Conservation (phyloP, 2,113 vertebrate genomes). For the Coracopsis vasa region DNA sequence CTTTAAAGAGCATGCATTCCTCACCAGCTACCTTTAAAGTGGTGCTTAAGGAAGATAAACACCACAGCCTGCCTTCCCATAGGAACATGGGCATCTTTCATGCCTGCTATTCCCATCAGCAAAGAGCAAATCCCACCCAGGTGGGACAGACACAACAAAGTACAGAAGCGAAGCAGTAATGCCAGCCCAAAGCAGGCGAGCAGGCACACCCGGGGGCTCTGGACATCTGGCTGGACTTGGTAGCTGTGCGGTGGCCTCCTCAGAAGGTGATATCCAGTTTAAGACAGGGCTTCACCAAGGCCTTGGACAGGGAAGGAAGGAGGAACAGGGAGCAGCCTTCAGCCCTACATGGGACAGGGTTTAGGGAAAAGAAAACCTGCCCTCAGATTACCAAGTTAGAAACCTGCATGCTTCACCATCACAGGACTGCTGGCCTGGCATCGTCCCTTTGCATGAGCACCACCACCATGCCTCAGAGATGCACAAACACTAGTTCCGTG, state of each 20-base stretch:
- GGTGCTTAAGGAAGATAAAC: neutral
- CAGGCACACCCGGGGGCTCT: neutral
- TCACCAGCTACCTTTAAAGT: neutral
- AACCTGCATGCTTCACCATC: neutral
- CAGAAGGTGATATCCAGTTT: neutral
- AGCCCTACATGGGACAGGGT: rapidly evolving
- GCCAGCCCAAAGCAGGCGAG: neutral
- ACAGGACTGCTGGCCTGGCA: rapidly evolving
- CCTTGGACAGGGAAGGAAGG: neutral
- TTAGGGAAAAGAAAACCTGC: neutral
- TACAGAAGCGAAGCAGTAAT: rapidly evolving
- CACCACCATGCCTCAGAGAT: rapidly evolving
- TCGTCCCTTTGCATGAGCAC: neutral
- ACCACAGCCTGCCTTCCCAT: neutral
- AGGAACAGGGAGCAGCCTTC: neutral
- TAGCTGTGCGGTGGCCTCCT: rapidly evolving
- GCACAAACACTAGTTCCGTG: neutral
- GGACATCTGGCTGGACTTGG: rapidly evolving
- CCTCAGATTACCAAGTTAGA: neutral
- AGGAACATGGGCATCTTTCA: neutral
- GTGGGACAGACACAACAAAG: neutral
- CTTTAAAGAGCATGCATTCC: neutral
- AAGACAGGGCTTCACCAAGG: too few relatives aligned
- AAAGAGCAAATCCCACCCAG: rapidly evolving
- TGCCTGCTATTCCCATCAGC: rapidly evolving